Evolutionary conservation across 2,888 invertebrate species (phyloP).

Genomic region (Calameuta filiformis): DNA sequence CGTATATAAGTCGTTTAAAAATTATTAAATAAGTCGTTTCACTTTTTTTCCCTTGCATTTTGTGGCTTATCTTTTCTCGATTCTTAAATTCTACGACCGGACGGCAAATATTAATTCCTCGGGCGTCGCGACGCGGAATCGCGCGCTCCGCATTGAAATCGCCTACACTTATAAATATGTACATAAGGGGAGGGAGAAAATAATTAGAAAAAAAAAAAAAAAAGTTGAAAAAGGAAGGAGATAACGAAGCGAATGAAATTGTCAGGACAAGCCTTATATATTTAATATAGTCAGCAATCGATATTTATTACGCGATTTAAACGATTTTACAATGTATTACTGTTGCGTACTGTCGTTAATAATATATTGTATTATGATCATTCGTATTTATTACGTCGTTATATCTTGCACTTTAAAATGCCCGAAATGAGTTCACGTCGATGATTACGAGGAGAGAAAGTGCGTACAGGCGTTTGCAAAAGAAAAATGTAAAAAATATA

Average conservation of each 20-base stretch:
- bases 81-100: too few species aligned
- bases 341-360: constrained; percentile 7
- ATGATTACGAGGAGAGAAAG: constrained; percentile 23
- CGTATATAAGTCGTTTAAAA: too few species aligned
- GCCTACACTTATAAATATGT: constrained; percentile 36
- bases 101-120: background rate
- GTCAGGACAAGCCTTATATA: constrained; percentile 33
- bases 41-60: constrained; percentile 1
- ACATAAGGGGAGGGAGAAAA: constrained; percentile 23
- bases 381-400: constrained; percentile 21
- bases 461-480: constrained; percentile 21
- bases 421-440: constrained; percentile 25
- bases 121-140: constrained; percentile 23
- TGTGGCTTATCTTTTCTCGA: constrained; percentile 10
- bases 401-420: constrained; percentile 26
- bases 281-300: constrained; percentile 33
- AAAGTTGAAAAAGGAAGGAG: background rate
- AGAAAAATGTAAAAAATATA: too few species aligned
- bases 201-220: constrained; percentile 14
- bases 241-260: background rate
- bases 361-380: constrained; percentile 11
- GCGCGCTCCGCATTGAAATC: constrained; percentile 25
- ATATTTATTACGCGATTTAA: constrained; percentile 26
- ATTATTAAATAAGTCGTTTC: background rate
- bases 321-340: background rate